These are phyloP conservation scores for Nemotelus nigrinus DNA, from an alignment of 2,888 invertebrate species.

Conservation along the genomic window DNA sequence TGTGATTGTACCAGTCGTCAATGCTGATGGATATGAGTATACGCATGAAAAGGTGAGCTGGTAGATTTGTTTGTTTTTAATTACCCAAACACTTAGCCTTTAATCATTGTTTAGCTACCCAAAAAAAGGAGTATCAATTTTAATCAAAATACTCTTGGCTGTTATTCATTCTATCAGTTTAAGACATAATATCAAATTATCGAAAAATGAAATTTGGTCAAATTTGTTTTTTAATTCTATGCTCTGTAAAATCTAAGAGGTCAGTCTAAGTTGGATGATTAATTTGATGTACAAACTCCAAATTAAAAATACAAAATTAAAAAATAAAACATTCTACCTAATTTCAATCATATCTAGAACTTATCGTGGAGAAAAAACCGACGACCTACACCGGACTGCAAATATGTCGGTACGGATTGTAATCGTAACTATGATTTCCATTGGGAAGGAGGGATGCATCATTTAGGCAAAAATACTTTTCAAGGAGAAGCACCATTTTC, in stretches of 20 bases:
- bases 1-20: constrained; percentile 73
- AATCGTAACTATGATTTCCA: constrained; percentile 75
- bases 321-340: too few species aligned
- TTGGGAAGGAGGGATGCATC: constrained; percentile 65
- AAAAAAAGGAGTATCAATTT: too few species aligned
- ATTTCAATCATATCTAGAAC: constrained; percentile 60
- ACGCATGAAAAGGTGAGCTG: constrained; percentile 66
- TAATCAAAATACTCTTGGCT: too few species aligned
- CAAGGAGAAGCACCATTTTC: constrained; percentile 63
- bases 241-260: too few species aligned
- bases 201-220: too few species aligned
- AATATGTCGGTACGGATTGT: constrained; percentile 71
- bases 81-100: background rate
- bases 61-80: background rate
- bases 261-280: too few species aligned
- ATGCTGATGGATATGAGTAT: constrained; percentile 79
- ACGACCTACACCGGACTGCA: constrained; percentile 58
- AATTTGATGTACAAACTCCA: too few species aligned
- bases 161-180: too few species aligned
- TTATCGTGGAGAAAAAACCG: constrained; percentile 72
- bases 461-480: constrained; percentile 58
- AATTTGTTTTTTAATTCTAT: too few species aligned
- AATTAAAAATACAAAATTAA: too few species aligned
- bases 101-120: too few species aligned
- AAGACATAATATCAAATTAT: too few species aligned